Evolutionary conservation across 2,888 invertebrate genomes (phyloP).

Genomic region (Caenorhabditis plicata): DNA sequence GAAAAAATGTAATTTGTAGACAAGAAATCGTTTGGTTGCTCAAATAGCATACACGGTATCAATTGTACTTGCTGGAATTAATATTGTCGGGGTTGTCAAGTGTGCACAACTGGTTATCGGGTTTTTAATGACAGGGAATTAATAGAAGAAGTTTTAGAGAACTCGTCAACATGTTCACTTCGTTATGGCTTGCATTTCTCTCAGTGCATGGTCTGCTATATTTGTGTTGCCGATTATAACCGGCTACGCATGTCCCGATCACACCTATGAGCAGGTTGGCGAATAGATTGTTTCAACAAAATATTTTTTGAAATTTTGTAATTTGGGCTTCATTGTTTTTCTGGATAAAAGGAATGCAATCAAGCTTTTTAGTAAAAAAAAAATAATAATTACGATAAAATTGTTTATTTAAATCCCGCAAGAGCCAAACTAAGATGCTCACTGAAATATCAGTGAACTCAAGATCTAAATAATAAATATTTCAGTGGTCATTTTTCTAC

Average conservation of each 20-base stretch:
- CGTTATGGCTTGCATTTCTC: constrained; percentile 32
- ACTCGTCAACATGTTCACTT: constrained; percentile 32
- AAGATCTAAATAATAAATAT: too few relatives aligned
- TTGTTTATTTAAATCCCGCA: too few relatives aligned
- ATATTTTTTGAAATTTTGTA: too few relatives aligned
- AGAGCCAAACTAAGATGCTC: too few relatives aligned
- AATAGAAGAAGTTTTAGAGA: neutral
- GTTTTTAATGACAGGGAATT: neutral
- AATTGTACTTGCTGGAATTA: constrained; percentile 47
- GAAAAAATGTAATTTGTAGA: constrained; percentile 3
- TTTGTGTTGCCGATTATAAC: constrained; percentile 40
- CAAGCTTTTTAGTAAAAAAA: too few relatives aligned
- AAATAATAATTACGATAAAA: too few relatives aligned
- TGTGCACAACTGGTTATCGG: constrained; percentile 33
- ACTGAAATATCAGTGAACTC: too few relatives aligned
- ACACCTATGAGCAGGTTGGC: constrained; percentile 34
- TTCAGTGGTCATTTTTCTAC: constrained; percentile 39
- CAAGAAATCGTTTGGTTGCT: constrained; percentile 27
- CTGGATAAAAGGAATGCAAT: too few relatives aligned
- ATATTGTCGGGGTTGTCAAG: constrained; percentile 50
- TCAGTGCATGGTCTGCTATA: constrained; percentile 28
- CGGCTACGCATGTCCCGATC: constrained; percentile 32
- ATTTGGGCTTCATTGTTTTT: too few relatives aligned
- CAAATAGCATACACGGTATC: constrained; percentile 51
- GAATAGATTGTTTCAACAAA: too few relatives aligned